Evolutionary conservation across 2,797 vertebrate species (phyloP).

Genomic region (Molothrus ater): DNA sequence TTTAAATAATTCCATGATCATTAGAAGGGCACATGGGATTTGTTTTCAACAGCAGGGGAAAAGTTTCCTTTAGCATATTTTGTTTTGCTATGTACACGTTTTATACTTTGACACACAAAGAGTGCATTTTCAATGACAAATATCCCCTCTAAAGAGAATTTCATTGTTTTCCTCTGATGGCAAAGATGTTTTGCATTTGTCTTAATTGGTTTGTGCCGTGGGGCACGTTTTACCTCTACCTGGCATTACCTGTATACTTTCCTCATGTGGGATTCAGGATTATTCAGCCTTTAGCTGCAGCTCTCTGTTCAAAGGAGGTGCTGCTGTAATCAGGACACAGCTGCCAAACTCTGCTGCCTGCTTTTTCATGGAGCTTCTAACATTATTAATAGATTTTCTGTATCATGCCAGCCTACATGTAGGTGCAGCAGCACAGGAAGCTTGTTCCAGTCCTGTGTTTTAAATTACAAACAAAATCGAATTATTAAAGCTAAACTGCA

Average conservation of each 20-base stretch:
- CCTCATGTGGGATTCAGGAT: background rate
- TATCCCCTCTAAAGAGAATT: background rate
- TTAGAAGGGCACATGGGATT: background rate
- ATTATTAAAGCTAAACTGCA: background rate
- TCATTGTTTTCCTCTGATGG: accelerated
- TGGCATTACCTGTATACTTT: background rate
- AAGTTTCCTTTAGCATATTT: background rate
- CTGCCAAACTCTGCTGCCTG: background rate
- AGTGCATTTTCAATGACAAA: background rate
- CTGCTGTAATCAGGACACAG: background rate
- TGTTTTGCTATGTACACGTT: background rate
- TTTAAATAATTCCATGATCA: background rate
- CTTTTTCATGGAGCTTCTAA: background rate
- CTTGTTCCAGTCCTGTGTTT: background rate
- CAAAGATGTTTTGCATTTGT: background rate
- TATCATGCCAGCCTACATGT: accelerated
- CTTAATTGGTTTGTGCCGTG: background rate
- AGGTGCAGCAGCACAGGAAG: background rate
- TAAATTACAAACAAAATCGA: background rate
- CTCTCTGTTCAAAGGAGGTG: background rate
- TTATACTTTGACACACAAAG: background rate
- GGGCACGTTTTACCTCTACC: background rate
- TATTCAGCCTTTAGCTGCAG: background rate
- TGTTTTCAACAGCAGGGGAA: background rate
- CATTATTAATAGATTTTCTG: background rate